These are phyloP conservation scores for Melanotus villosus DNA, from an alignment of 2,888 invertebrate species.

Conservation along the genomic window DNA sequence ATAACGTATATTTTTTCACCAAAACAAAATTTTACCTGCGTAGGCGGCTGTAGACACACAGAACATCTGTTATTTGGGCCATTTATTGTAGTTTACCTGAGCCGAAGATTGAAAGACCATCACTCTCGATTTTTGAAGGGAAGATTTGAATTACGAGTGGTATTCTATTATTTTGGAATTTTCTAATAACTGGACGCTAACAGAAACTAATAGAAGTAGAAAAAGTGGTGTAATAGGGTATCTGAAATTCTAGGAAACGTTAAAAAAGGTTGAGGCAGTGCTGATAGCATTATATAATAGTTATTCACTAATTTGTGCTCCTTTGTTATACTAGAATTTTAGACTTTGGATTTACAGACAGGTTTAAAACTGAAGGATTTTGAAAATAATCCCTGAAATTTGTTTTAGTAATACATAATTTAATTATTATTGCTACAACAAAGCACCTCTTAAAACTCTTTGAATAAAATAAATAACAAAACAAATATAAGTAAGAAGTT, in stretches of 20 bases:
- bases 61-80: conserved; percentile 26
- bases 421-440: too few species aligned
- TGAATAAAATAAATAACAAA: too few species aligned
- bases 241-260: conserved; percentile 1
- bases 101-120: conserved; percentile 17
- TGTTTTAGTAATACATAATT: too few species aligned
- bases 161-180: conserved; percentile 21
- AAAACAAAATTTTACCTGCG: conserved; percentile 25
- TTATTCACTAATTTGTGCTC: too few species aligned
- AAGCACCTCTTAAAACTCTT: too few species aligned
- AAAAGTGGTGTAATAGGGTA: background rate
- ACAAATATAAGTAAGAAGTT: too few species aligned
- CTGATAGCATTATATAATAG: too few species aligned
- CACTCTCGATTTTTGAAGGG: conserved; percentile 15
- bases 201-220: background rate
- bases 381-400: too few species aligned
- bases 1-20: conserved; percentile 13
- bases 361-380: too few species aligned
- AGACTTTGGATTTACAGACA: too few species aligned
- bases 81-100: conserved; percentile 24
- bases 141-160: conserved; percentile 13
- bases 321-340: too few species aligned
- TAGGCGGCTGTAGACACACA: background rate
- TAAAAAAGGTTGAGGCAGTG: background rate
- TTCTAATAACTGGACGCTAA: conserved; percentile 6